These are phyloP conservation scores for Coleophora flavipennella DNA, from an alignment of 2,888 invertebrate genomes.

Conservation along the genomic window DNA sequence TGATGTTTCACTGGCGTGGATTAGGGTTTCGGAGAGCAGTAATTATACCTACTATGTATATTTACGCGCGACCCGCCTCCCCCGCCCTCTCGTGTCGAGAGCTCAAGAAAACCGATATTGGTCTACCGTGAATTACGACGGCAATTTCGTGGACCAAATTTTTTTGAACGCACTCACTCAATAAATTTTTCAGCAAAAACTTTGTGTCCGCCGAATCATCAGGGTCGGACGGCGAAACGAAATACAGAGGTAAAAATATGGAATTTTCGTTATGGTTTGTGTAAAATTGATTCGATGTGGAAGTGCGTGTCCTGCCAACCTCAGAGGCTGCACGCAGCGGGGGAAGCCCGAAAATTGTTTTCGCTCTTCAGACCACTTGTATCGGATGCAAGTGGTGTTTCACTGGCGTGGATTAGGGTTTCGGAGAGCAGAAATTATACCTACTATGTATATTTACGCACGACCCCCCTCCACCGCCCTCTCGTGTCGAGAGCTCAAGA, in stretches of 20 bases:
- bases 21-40: slow-evolving; percentile 46
- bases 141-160: slow-evolving; percentile 12
- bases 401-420: slow-evolving; percentile 49
- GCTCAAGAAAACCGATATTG: slow-evolving; percentile 34
- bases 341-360: not conserved
- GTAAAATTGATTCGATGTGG: not conserved
- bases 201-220: slow-evolving; percentile 12
- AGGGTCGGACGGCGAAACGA: too few species aligned
- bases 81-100: slow-evolving; percentile 30
- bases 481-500: slow-evolving; percentile 31
- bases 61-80: slow-evolving; percentile 39
- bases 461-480: slow-evolving; percentile 25
- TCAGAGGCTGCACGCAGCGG: not conserved
- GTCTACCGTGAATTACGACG: slow-evolving; percentile 29
- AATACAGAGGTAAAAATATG: not conserved
- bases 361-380: slow-evolving; percentile 49
- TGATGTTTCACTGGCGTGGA: slow-evolving; percentile 54
- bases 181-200: slow-evolving; percentile 18
- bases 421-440: slow-evolving; percentile 48
- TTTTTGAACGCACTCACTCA: slow-evolving; percentile 3
- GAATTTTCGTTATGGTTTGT: not conserved
- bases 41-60: slow-evolving; percentile 56
- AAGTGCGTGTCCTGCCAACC: not conserved
- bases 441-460: slow-evolving; percentile 55
- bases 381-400: slow-evolving; percentile 66